Conservation (phyloP, 2,888 invertebrate genomes). For the Caenorhabditis sp. region DNA sequence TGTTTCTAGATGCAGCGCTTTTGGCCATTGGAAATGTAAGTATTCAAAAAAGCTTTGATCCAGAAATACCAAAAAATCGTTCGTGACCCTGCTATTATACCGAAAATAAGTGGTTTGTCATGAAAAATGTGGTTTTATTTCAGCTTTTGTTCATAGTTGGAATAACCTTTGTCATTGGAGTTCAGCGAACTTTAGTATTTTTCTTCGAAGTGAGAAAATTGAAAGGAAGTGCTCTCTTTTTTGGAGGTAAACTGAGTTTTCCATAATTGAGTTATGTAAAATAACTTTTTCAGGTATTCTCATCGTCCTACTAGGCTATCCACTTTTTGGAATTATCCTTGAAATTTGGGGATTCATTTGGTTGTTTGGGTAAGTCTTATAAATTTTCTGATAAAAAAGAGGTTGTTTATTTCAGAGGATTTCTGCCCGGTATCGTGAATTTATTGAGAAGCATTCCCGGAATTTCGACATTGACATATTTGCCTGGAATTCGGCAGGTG, state of each 20-base stretch:
- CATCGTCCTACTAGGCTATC: conserved; percentile 92
- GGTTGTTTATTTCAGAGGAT: too few relatives aligned
- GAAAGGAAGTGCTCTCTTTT: conserved; percentile 77
- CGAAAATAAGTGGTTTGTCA: not conserved
- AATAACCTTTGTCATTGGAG: conserved; percentile 92
- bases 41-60: conserved; percentile 68
- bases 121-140: conserved; percentile 69
- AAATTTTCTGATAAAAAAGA: too few relatives aligned
- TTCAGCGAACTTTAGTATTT: conserved; percentile 92
- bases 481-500: conserved; percentile 88
- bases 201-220: conserved; percentile 97
- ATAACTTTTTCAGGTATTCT: conserved; percentile 88
- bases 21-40: conserved; percentile 99
- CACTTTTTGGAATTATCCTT: conserved; percentile 91
- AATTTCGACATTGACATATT: conserved; percentile 85
- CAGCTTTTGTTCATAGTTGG: conserved; percentile 96
- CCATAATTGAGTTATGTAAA: not conserved
- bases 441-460: conserved; percentile 92
- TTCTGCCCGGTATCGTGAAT: conserved; percentile 93
- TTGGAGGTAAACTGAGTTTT: conserved; percentile 51
- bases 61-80: not conserved
- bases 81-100: not conserved
- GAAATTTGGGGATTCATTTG: conserved; percentile 93
- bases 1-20: conserved; percentile 94
- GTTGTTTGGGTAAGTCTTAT: too few relatives aligned